Conservation (phyloP, 2,888 invertebrate species). For the Lobophora halterata region DNA sequence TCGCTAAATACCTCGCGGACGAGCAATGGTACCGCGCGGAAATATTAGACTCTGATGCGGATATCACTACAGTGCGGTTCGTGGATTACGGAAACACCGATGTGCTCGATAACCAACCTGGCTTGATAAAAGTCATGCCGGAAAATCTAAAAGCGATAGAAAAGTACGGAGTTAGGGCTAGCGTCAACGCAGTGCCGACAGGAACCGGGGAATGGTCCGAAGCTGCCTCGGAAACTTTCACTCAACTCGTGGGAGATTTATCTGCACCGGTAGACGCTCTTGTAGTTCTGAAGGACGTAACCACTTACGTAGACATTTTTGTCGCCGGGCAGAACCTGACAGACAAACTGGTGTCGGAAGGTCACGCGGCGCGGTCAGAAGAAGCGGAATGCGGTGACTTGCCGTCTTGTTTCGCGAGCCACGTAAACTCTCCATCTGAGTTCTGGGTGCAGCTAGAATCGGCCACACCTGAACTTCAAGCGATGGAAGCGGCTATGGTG, state of each 20-base stretch:
- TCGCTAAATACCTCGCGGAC: constrained; percentile 91
- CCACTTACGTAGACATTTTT: constrained; percentile 84
- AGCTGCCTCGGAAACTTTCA: constrained; percentile 81
- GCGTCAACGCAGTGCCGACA: constrained; percentile 84
- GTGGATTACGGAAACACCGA: constrained; percentile 91
- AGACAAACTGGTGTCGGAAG: constrained; percentile 81
- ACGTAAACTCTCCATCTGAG: constrained; percentile 86
- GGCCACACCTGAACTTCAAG: constrained; percentile 75
- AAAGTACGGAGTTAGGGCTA: constrained; percentile 82
- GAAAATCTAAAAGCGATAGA: constrained; percentile 79
- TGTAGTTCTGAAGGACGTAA: constrained; percentile 80
- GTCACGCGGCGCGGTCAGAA: constrained; percentile 79
- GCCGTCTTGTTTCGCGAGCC: constrained; percentile 86
- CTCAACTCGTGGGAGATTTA: constrained; percentile 70
- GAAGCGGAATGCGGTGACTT: constrained; percentile 69
- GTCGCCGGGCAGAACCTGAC: constrained; percentile 82
- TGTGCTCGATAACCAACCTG: constrained; percentile 83
- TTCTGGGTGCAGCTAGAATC: constrained; percentile 90
- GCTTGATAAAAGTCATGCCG: constrained; percentile 82
- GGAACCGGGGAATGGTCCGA: constrained; percentile 84
- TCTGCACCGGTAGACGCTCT: constrained; percentile 73
- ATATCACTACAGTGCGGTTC: constrained; percentile 88
- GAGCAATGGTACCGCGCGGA: constrained; percentile 95
- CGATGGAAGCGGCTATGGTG: constrained; percentile 79
- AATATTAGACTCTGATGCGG: constrained; percentile 89